A percentile compares a stretch with the other conserved stretches of the same genome.
phyloP scores from a whole-genome alignment of 2,797 vertebrate genomes.

The Novumbra hubbsi region DNA sequence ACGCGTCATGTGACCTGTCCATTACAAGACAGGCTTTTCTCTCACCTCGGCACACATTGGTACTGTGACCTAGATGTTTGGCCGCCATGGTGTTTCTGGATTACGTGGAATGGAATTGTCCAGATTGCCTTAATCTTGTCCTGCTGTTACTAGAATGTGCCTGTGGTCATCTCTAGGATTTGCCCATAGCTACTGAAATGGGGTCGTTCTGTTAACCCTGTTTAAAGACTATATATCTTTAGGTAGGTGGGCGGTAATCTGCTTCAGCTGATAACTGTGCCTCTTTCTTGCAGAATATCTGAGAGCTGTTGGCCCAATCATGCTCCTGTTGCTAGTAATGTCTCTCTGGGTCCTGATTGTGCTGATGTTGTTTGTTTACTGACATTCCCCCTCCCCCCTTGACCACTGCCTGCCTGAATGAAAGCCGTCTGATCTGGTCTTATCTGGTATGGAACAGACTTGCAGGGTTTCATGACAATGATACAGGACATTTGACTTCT shows the following conservation, averaged over 20 bases:
- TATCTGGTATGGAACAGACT: conserved; percentile 36
- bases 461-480: conserved; percentile 49
- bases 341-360: conserved; percentile 58
- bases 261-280: conserved; percentile 56
- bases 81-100: neutral
- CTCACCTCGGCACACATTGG: conserved; percentile 43
- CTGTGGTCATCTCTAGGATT: conserved; percentile 26
- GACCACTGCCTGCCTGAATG: conserved; percentile 52
- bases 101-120: neutral
- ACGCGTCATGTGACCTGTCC: neutral
- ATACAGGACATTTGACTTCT: conserved; percentile 66
- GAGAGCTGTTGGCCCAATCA: conserved; percentile 65
- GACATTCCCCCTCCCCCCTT: conserved; percentile 23
- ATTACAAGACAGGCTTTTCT: neutral
- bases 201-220: neutral
- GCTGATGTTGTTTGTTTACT: conserved; percentile 32
- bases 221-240: neutral
- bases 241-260: neutral
- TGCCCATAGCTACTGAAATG: neutral
- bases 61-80: conserved; percentile 16
- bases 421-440: conserved; percentile 25
- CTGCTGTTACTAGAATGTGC: neutral
- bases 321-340: conserved; percentile 71
- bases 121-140: neutral
- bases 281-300: conserved; percentile 79